Percentiles rank a stretch among this genome's conserved stretches.
These are phyloP conservation scores for Myoxocephalus aenaeus DNA, from an alignment of 2,797 vertebrate species.

Conservation along the genomic window DNA sequence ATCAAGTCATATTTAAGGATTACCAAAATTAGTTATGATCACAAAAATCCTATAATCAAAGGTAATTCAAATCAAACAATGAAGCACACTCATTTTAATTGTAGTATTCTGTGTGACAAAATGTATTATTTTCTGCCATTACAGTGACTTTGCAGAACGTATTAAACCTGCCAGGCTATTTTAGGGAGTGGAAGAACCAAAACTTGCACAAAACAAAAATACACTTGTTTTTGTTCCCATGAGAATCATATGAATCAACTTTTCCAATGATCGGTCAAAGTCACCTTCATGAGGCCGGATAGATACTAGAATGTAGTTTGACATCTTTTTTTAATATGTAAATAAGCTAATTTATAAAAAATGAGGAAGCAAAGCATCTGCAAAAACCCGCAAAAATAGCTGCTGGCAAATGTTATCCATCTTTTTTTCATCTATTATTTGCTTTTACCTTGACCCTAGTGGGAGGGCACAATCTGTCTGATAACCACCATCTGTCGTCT, in stretches of 20 bases:
- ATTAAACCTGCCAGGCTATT: background rate
- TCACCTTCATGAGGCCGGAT: background rate
- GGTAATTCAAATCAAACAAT: background rate
- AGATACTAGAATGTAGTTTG: background rate
- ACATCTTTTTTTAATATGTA: conserved; percentile 12
- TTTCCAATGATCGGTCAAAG: background rate
- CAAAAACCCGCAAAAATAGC: conserved; percentile 42
- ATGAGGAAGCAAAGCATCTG: conserved; percentile 62
- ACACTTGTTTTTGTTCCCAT: background rate
- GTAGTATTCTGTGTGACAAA: too few relatives aligned
- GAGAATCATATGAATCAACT: background rate
- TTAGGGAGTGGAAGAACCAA: background rate
- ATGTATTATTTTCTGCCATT: background rate
- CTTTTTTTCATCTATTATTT: conserved; percentile 38
- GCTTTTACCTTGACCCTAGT: conserved; percentile 59
- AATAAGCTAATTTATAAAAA: conserved; percentile 32
- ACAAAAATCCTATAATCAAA: background rate
- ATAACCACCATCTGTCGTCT: conserved; percentile 64
- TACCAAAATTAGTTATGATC: background rate
- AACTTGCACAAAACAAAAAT: background rate
- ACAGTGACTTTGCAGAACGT: background rate
- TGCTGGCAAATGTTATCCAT: conserved; percentile 37
- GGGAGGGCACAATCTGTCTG: conserved; percentile 62
- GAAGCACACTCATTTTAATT: background rate
- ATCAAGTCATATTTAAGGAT: background rate